A percentile compares a stretch with the other conserved stretches of the same genome.
Evolutionary conservation across 2,797 vertebrate genomes (phyloP).

Genomic region (Macropodus opercularis): DNA sequence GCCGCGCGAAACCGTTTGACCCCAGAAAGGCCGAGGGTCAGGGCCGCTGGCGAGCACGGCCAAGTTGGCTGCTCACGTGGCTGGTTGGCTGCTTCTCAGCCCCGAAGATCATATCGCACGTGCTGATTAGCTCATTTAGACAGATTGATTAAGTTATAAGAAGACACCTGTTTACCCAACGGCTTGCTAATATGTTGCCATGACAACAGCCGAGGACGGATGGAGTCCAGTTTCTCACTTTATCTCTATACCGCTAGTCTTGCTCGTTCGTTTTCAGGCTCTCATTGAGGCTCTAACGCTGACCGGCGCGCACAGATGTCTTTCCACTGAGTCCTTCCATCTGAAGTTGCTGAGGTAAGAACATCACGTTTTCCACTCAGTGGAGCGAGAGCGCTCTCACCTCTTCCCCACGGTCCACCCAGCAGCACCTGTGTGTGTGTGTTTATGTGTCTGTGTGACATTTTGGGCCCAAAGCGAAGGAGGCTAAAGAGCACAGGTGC

Average conservation of each 20-base stretch:
- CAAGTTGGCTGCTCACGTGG: not conserved
- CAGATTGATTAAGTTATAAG: slow-evolving; percentile 61
- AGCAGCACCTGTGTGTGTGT: slow-evolving; percentile 71
- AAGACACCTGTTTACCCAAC: slow-evolving; percentile 67
- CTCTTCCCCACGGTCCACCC: slow-evolving; percentile 76
- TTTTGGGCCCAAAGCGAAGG: too few species aligned
- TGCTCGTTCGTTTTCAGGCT: slow-evolving; percentile 35
- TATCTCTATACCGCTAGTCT: slow-evolving; percentile 30
- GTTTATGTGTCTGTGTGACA: slow-evolving; percentile 31
- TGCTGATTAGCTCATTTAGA: slow-evolving; percentile 62
- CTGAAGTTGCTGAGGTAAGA: slow-evolving; percentile 85
- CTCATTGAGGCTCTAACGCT: slow-evolving; percentile 17
- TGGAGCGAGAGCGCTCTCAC: slow-evolving; percentile 77
- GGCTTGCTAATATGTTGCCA: slow-evolving; percentile 59
- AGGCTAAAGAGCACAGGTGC: slow-evolving; percentile 58
- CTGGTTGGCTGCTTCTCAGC: slow-evolving; percentile 11
- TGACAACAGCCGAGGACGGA: slow-evolving; percentile 54
- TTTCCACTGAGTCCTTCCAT: slow-evolving; percentile 71
- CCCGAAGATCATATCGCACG: slow-evolving; percentile 40
- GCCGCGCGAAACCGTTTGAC: slow-evolving; percentile 46
- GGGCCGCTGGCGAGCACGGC: not conserved
- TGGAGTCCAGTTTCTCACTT: slow-evolving; percentile 36
- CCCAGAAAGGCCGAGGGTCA: not conserved
- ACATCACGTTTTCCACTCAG: slow-evolving; percentile 85
- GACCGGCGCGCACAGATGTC: slow-evolving; percentile 63